Conservation (phyloP, 2,888 invertebrate species). For the Spialia ferax region DNA sequence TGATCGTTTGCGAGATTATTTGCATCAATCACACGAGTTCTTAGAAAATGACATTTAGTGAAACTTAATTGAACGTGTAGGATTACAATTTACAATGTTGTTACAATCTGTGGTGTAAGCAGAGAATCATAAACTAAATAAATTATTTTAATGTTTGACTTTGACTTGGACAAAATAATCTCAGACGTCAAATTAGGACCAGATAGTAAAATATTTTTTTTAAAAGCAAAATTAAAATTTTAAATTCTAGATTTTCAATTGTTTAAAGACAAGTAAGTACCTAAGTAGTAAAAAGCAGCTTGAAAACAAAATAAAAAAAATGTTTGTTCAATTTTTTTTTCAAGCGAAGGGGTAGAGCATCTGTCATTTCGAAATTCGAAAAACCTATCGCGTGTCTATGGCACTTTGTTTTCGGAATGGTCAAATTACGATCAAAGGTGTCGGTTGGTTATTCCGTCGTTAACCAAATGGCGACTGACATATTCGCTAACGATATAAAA, state of each 20-base stretch:
- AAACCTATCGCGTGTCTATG: slow-evolving; percentile 47
- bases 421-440: slow-evolving; percentile 63
- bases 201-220: no score
- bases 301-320: not conserved
- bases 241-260: no score
- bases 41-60: not conserved
- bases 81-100: not conserved
- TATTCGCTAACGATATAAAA: slow-evolving; percentile 73
- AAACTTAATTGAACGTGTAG: not conserved
- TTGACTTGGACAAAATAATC: no score
- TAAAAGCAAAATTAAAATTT: no score
- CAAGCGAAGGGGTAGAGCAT: slow-evolving; percentile 3
- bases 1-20: no score
- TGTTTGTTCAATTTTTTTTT: not conserved
- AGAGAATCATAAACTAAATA: no score
- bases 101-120: not conserved
- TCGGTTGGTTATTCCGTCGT: slow-evolving; percentile 58
- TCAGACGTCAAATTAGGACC: no score
- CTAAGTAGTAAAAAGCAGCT: no score
- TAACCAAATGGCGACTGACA: slow-evolving; percentile 58
- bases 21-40: not conserved
- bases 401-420: slow-evolving; percentile 49
- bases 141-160: no score
- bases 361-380: slow-evolving; percentile 33
- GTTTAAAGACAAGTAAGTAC: no score